A percentile compares a stretch with the other conserved stretches of the same genome.
Conservation (phyloP, 2,888 invertebrate genomes). For the Bellardia pandia region DNA sequence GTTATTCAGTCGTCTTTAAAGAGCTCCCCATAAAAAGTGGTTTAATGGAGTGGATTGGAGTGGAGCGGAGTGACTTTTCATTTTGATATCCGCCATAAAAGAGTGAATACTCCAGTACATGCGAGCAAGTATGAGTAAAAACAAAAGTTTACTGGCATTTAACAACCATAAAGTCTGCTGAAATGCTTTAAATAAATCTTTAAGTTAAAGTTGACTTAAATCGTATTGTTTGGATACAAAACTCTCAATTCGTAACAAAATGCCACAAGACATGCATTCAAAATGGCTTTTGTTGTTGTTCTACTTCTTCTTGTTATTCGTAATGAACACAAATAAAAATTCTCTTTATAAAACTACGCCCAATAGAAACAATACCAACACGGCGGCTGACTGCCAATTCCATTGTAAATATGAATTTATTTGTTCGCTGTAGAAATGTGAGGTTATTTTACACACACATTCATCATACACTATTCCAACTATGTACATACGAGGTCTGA, state of each 20-base stretch:
- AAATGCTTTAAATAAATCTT: slow-evolving; percentile 54
- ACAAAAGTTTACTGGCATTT: slow-evolving; percentile 5
- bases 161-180: slow-evolving; percentile 26
- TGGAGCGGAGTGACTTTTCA: slow-evolving; percentile 10
- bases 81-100: slow-evolving; percentile 42
- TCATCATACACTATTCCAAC: neutral
- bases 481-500: neutral
- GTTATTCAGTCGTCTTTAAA: neutral
- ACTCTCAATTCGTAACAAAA: slow-evolving; percentile 50
- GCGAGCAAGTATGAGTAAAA: neutral
- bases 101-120: neutral
- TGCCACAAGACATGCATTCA: slow-evolving; percentile 64
- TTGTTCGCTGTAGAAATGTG: neutral
- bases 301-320: neutral
- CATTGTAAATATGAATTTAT: slow-evolving; percentile 12
- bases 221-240: slow-evolving; percentile 44
- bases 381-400: slow-evolving; percentile 38
- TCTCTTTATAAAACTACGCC: slow-evolving; percentile 60
- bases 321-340: slow-evolving; percentile 53
- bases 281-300: slow-evolving; percentile 56
- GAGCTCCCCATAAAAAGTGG: slow-evolving; percentile 34
- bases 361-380: slow-evolving; percentile 56
- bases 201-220: slow-evolving; percentile 43
- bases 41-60: slow-evolving; percentile 47
- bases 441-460: neutral